A percentile compares a stretch with the other conserved stretches of the same genome.
phyloP scores from a whole-genome alignment of 2,888 invertebrate species.

The Mayetiola destructor region DNA sequence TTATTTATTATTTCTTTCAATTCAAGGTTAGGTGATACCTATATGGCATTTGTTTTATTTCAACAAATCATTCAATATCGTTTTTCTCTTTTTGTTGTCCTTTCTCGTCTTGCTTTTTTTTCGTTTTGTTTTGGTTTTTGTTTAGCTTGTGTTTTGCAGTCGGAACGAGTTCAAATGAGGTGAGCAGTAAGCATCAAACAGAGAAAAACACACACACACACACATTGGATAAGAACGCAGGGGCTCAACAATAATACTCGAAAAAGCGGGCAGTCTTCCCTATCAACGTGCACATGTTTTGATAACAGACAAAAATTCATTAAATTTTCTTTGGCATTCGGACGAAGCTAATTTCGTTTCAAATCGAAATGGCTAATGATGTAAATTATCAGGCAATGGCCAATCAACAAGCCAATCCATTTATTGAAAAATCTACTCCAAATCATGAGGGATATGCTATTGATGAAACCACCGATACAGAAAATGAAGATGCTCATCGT shows the following conservation, averaged over 20 bases:
- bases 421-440: not conserved
- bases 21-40: no score
- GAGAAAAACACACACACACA: no score
- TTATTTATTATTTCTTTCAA: no score
- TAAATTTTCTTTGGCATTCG: not conserved
- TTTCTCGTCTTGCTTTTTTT: not conserved
- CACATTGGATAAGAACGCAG: no score
- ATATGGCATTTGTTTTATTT: not conserved
- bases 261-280: no score
- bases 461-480: conserved; percentile 18
- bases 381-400: conserved; percentile 3
- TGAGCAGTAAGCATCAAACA: not conserved
- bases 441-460: not conserved
- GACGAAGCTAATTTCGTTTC: not conserved
- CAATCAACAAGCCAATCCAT: not conserved
- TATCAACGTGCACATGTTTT: no score
- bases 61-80: no score
- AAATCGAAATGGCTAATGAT: not conserved
- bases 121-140: not conserved
- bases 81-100: no score
- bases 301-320: not conserved
- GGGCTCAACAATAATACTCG: no score
- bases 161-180: not conserved
- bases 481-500: conserved; percentile 31
- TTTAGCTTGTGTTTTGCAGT: no score